Conservation (phyloP, 2,888 invertebrate genomes). For the Pristionchus arcanus region DNA sequence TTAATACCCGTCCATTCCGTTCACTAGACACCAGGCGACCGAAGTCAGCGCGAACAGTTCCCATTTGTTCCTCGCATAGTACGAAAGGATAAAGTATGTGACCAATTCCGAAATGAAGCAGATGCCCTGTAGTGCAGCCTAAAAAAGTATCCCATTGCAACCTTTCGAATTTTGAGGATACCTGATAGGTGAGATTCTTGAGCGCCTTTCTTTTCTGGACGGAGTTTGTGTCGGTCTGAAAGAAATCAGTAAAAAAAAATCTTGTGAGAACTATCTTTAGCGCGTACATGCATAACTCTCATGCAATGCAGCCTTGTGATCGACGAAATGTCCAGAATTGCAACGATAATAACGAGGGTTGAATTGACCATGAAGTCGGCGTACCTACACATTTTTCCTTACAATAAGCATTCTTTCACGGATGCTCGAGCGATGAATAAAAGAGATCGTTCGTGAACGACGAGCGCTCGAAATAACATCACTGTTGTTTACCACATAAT, state of each 20-base stretch:
- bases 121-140: background rate
- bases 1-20: conserved; percentile 25
- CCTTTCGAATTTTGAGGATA: too few species aligned
- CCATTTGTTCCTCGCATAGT: conserved; percentile 1
- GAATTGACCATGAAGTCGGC: background rate
- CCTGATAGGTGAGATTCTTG: conserved; percentile 5
- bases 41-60: background rate
- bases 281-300: too few species aligned
- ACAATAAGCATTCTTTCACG: too few species aligned
- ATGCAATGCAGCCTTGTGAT: background rate
- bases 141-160: too few species aligned
- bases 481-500: background rate
- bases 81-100: conserved; percentile 2
- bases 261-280: too few species aligned
- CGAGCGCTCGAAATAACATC: too few species aligned
- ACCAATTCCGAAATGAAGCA: background rate
- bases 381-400: too few species aligned
- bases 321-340: background rate
- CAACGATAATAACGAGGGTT: background rate
- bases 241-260: too few species aligned
- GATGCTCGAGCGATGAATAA: too few species aligned
- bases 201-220: background rate
- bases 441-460: too few species aligned
- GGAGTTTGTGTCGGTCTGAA: background rate
- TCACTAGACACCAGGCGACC: conserved; percentile 6